Evolutionary conservation across 2,113 vertebrate species (phyloP).

Genomic region (Atrichornis clamosus): DNA sequence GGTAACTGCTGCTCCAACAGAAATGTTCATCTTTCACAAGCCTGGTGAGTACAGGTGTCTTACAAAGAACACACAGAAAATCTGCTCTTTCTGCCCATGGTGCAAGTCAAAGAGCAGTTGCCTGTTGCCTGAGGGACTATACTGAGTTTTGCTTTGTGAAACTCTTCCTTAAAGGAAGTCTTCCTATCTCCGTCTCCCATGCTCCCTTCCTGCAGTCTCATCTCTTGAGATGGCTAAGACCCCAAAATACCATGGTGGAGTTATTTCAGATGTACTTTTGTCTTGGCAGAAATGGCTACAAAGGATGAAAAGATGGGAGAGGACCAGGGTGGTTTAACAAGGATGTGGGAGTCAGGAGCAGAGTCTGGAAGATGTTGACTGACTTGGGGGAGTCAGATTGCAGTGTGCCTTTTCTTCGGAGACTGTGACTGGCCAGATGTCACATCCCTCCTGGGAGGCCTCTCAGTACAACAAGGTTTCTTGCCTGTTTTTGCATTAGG

Average conservation of each 20-base stretch:
- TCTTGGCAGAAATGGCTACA: background rate
- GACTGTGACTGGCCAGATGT: background rate
- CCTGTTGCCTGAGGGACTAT: background rate
- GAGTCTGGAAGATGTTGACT: background rate
- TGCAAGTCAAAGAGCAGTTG: background rate
- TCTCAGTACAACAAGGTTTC: background rate
- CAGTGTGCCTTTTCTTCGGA: background rate
- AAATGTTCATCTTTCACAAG: background rate
- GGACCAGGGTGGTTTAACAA: background rate
- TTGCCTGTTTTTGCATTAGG: background rate
- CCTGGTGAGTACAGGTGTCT: background rate
- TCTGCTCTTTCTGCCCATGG: background rate
- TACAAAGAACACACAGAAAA: background rate
- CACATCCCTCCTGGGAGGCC: background rate
- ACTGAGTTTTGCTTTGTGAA: background rate
- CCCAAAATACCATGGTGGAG: background rate
- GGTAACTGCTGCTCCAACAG: background rate
- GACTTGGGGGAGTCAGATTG: background rate
- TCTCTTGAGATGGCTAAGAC: background rate
- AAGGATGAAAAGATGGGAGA: background rate
- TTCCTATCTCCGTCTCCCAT: background rate
- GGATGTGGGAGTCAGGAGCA: background rate
- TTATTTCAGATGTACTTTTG: background rate
- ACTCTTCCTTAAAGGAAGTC: background rate
- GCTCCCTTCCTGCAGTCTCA: background rate